These are phyloP conservation scores for Charaxes varanes DNA, from an alignment of 1,140 invertebrate genomes.

Conservation along the genomic window DNA sequence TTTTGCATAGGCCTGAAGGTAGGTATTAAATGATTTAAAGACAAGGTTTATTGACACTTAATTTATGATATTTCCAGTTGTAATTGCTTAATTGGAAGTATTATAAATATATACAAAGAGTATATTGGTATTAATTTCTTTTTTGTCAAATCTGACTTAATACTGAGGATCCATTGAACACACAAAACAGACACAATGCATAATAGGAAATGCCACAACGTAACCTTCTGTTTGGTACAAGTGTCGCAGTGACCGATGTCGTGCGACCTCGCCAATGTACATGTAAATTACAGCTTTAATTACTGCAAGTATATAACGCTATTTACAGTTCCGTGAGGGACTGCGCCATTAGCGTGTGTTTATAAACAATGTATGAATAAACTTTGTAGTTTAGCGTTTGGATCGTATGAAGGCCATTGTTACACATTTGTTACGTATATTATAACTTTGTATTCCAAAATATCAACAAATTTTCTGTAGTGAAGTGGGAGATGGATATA, in stretches of 20 bases:
- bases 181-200: constrained; percentile 1
- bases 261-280: constrained; percentile 14
- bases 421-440: not conserved
- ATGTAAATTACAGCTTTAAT: constrained; percentile 16
- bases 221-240: constrained; percentile 7
- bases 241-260: constrained; percentile 15
- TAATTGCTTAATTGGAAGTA: too few relatives aligned
- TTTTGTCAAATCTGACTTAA: too few relatives aligned
- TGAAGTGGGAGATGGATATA: too few relatives aligned
- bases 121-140: not conserved
- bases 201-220: constrained; percentile 11
- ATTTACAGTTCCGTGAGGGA: constrained; percentile 14
- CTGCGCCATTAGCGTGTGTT: constrained; percentile 10
- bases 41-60: too few relatives aligned
- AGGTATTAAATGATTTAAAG: too few relatives aligned
- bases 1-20: too few relatives aligned
- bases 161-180: too few relatives aligned
- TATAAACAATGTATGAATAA: constrained; percentile 12
- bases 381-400: not conserved
- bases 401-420: constrained; percentile 1
- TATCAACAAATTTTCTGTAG: not conserved
- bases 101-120: not conserved
- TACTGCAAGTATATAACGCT: constrained; percentile 7
- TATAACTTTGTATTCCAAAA: not conserved
- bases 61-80: too few relatives aligned